Percentiles rank a stretch among this genome's conserved stretches.
Evolutionary conservation across 2,113 vertebrate genomes (phyloP).

Genomic region (Sebastes schlegelii): DNA sequence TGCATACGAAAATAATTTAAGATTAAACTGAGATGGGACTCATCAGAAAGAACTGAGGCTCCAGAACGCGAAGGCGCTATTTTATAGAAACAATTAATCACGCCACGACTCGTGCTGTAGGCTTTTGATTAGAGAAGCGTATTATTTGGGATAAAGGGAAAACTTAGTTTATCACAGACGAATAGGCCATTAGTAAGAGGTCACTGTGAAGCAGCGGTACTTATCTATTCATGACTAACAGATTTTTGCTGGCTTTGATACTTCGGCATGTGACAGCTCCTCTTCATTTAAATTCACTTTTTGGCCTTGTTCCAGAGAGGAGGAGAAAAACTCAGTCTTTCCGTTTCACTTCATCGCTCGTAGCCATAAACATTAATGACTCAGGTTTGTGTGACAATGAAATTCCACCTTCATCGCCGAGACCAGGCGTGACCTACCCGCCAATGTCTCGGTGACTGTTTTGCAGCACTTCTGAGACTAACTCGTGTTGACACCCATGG

Average conservation of each 20-base stretch:
- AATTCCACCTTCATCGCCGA: conserved; percentile 64
- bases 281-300: conserved; percentile 65
- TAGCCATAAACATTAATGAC: conserved; percentile 72
- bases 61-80: conserved; percentile 25
- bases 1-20: conserved; percentile 43
- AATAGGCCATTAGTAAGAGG: conserved; percentile 21
- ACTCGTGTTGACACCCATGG: conserved; percentile 53
- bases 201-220: conserved; percentile 12
- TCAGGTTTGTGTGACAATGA: conserved; percentile 70
- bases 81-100: conserved; percentile 52
- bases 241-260: conserved; percentile 22
- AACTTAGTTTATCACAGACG: conserved; percentile 2
- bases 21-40: conserved; percentile 51
- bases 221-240: conserved; percentile 46
- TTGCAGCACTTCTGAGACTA: conserved; percentile 46
- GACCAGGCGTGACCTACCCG: conserved; percentile 50
- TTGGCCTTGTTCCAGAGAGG: conserved; percentile 50
- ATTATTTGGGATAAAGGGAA: conserved; percentile 23
- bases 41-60: conserved; percentile 22
- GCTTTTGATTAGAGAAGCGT: conserved; percentile 3
- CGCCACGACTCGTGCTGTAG: background rate
- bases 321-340: conserved; percentile 44
- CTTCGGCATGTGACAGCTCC: conserved; percentile 56
- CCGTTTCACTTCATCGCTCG: conserved; percentile 61
- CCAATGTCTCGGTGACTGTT: conserved; percentile 52